A percentile compares a stretch with the other conserved stretches of the same genome.
phyloP scores from a whole-genome alignment of 2,888 invertebrate species.

The Apamea crenata region DNA sequence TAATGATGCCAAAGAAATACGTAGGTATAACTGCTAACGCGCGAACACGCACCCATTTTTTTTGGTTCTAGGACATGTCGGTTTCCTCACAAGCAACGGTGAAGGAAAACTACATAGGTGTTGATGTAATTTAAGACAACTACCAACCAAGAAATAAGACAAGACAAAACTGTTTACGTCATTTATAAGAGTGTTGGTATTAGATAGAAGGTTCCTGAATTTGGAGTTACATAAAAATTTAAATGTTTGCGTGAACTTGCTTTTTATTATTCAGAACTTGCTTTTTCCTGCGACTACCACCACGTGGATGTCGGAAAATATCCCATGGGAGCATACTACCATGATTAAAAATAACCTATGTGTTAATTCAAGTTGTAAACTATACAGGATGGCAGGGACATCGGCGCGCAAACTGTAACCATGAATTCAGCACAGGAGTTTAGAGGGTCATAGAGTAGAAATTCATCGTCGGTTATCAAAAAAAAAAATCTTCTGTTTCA shows the following conservation, averaged over 20 bases:
- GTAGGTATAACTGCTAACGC: too few relatives aligned
- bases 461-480: too few relatives aligned
- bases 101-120: not conserved
- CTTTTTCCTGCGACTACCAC: not conserved
- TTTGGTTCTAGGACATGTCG: not conserved
- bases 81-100: too few relatives aligned
- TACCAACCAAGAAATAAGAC: not conserved
- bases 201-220: too few relatives aligned
- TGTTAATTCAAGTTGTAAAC: not conserved
- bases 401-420: too few relatives aligned
- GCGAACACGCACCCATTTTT: too few relatives aligned
- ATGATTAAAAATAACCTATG: not conserved
- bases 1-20: too few relatives aligned
- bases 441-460: too few relatives aligned
- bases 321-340: not conserved
- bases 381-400: too few relatives aligned
- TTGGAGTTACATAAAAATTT: not conserved
- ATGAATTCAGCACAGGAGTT: too few relatives aligned
- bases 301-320: not conserved
- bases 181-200: not conserved
- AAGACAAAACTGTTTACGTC: not conserved
- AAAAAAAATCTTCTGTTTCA: too few relatives aligned
- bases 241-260: not conserved
- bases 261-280: not conserved
- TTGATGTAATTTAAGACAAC: not conserved